A percentile compares a stretch with the other conserved stretches of the same genome.
Conservation (phyloP, 2,113 vertebrate genomes). For the Xiphophorus maculatus region DNA sequence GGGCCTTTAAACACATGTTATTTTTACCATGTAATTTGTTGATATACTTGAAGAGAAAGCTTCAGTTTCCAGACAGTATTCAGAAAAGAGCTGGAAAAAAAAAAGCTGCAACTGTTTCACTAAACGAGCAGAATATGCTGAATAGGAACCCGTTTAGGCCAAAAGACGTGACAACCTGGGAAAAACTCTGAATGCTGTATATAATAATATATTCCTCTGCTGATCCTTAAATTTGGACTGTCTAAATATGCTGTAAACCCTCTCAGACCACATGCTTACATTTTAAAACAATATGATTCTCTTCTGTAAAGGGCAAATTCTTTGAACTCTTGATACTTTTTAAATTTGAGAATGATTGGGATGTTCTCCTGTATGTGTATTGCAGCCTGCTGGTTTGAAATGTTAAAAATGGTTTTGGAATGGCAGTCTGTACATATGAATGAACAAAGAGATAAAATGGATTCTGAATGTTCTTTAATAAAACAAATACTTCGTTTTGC, state of each 20-base stretch:
- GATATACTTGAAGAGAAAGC: background rate
- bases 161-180: constrained; percentile 26
- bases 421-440: constrained; percentile 34
- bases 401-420: constrained; percentile 26
- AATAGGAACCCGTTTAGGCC: background rate
- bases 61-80: background rate
- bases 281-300: constrained; percentile 24
- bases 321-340: constrained; percentile 37
- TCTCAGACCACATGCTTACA: constrained; percentile 44
- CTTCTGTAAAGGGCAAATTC: constrained; percentile 23
- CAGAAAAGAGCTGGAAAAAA: background rate
- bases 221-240: constrained; percentile 24
- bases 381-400: constrained; percentile 40
- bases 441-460: constrained; percentile 11
- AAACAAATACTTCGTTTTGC: constrained; percentile 45
- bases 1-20: background rate
- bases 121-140: background rate
- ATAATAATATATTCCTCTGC: constrained; percentile 11
- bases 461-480: constrained; percentile 20
- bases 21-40: background rate
- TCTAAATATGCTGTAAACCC: constrained; percentile 34
- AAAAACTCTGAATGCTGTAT: constrained; percentile 27
- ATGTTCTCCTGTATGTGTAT: constrained; percentile 30
- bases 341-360: constrained; percentile 36
- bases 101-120: background rate